phyloP scores from a whole-genome alignment of 2,113 vertebrate species.

The Polypterus senegalus region DNA sequence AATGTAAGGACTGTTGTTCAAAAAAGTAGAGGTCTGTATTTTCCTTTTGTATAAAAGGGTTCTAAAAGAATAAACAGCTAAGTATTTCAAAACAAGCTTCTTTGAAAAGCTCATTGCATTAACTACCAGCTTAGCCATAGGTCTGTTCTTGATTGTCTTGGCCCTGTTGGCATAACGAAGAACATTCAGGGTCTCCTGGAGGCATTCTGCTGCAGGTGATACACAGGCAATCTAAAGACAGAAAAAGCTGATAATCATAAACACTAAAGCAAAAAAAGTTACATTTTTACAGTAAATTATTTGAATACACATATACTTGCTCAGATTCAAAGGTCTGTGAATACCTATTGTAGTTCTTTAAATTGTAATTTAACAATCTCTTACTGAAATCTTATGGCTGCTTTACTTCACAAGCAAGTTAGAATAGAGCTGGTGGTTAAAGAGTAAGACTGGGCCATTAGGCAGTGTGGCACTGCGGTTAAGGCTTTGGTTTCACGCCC shows the following conservation, averaged over 20 bases:
- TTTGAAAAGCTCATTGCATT: background rate
- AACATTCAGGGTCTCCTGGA: slow-evolving; percentile 53
- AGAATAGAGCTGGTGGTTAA: too few species aligned
- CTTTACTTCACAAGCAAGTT: too few species aligned
- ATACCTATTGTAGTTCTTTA: too few species aligned
- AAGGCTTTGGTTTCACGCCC: too few species aligned
- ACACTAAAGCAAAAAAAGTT: too few species aligned
- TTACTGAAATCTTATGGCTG: too few species aligned
- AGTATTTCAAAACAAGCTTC: background rate
- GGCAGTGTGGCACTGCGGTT: too few species aligned
- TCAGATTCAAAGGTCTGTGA: too few species aligned
- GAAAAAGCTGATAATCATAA: background rate
- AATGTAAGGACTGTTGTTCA: background rate
- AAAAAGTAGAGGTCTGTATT: background rate
- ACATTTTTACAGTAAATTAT: too few species aligned
- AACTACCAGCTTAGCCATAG: slow-evolving; percentile 35
- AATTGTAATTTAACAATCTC: too few species aligned
- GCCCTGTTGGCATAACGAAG: slow-evolving; percentile 49
- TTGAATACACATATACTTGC: too few species aligned
- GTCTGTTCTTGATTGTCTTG: slow-evolving; percentile 41
- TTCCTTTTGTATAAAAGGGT: background rate
- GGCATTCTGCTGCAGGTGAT: slow-evolving; percentile 43
- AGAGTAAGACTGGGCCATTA: too few species aligned
- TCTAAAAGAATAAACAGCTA: background rate
- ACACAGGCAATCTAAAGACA: slow-evolving; percentile 51